A percentile compares a stretch with the other conserved stretches of the same genome.
phyloP scores from a whole-genome alignment of 2,888 invertebrate genomes.

The Acronicta aceris region DNA sequence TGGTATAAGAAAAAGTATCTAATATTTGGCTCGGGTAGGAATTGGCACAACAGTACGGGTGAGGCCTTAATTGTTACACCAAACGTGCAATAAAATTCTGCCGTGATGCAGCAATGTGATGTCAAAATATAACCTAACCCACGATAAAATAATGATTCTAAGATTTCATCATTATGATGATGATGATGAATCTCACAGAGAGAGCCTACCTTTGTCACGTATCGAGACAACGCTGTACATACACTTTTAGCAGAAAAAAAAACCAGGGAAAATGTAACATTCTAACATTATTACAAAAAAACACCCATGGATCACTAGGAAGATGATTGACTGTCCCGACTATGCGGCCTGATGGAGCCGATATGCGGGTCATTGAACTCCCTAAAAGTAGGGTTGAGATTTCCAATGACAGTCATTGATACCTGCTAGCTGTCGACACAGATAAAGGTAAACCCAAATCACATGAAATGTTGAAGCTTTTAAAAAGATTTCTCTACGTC shows the following conservation, averaged over 20 bases:
- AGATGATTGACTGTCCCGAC: not conserved
- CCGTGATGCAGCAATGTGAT: too few relatives aligned
- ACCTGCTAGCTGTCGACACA: not conserved
- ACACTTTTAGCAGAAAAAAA: not conserved
- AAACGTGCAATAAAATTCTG: too few relatives aligned
- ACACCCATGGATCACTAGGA: not conserved
- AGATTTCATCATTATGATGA: too few relatives aligned
- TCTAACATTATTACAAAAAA: not conserved
- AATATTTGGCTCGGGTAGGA: too few relatives aligned
- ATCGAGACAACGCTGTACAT: too few relatives aligned
- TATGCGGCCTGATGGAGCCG: not conserved
- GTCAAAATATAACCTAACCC: too few relatives aligned
- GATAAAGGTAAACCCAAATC: conserved; percentile 2
- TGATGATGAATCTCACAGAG: too few relatives aligned
- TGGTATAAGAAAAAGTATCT: too few relatives aligned
- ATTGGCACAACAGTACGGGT: too few relatives aligned
- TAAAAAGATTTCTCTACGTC: not conserved
- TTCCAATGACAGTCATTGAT: not conserved
- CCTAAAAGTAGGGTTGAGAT: not conserved
- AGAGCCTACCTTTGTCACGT: too few relatives aligned
- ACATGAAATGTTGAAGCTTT: conserved; percentile 2
- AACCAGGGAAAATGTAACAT: not conserved
- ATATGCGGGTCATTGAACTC: not conserved
- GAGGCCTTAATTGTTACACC: too few relatives aligned
- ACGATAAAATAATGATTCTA: too few relatives aligned